Conservation (phyloP, 2,113 vertebrate species). For the Marcusenius ussheri region DNA sequence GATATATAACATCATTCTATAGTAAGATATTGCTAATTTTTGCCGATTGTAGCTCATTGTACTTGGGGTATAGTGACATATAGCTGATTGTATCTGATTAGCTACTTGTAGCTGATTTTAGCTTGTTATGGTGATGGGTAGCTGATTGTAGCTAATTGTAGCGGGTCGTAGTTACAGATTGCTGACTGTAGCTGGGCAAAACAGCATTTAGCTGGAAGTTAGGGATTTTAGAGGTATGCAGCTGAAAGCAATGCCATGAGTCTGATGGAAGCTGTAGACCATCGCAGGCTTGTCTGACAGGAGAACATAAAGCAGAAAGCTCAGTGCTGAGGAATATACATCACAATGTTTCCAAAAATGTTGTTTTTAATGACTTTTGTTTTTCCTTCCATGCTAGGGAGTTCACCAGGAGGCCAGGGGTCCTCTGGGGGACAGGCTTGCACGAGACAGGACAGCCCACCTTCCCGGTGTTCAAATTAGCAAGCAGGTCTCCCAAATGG, state of each 20-base stretch:
- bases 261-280: not conserved
- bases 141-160: not conserved
- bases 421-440: not conserved
- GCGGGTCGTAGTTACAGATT: not conserved
- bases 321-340: not conserved
- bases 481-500: not conserved
- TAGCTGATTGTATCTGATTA: not conserved
- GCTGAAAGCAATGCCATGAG: not conserved
- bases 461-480: not conserved
- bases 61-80: not conserved
- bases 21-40: not conserved
- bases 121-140: not conserved
- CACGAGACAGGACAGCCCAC: not conserved
- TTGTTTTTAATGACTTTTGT: not conserved
- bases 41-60: not conserved
- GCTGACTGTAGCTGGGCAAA: not conserved
- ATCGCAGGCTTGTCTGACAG: not conserved
- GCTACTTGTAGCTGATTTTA: not conserved
- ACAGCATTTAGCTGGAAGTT: not conserved
- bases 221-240: not conserved
- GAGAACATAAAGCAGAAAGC: not conserved
- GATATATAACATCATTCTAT: not conserved
- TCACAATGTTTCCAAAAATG: not conserved
- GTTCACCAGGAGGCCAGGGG: conserved; percentile 5
- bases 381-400: not conserved